phyloP scores from a whole-genome alignment of 2,113 vertebrate genomes.

The Leptobrachium ailaonicum region DNA sequence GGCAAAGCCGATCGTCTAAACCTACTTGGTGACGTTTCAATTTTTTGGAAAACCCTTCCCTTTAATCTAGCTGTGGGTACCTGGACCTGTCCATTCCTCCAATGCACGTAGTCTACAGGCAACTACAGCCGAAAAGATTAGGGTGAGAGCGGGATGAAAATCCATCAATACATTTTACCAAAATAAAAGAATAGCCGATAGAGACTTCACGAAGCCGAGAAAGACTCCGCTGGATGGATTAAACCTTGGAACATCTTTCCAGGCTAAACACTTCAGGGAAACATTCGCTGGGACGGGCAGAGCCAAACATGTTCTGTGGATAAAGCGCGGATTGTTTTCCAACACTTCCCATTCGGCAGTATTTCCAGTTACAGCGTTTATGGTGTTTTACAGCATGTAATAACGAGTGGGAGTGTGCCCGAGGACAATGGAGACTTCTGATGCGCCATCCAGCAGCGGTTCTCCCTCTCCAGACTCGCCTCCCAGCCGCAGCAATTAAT shows the following conservation, averaged over 20 bases:
- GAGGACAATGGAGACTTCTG: conserved; percentile 15
- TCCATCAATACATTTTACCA: no score
- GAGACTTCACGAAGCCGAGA: no score
- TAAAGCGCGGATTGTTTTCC: conserved; percentile 22
- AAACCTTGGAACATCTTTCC: not conserved
- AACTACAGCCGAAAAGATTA: no score
- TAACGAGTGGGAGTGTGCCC: conserved; percentile 18
- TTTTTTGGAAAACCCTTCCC: no score
- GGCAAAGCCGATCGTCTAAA: no score
- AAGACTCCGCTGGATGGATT: no score
- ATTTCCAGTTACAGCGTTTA: conserved; percentile 20
- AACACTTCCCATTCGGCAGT: not conserved
- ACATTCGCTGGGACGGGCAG: not conserved
- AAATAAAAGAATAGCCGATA: no score
- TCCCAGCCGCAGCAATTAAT: not conserved
- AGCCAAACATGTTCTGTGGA: conserved; percentile 16
- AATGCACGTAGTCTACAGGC: no score
- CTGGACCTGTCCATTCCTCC: no score
- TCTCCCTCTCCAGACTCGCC: not conserved
- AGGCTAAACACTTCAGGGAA: conserved; percentile 6
- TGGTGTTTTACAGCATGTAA: conserved; percentile 30
- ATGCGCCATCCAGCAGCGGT: not conserved
- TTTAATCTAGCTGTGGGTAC: no score
- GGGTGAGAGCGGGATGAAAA: no score
- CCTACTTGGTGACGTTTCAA: no score